These are phyloP conservation scores for Dreissena polymorpha DNA, from an alignment of 1,140 invertebrate species.

Conservation along the genomic window DNA sequence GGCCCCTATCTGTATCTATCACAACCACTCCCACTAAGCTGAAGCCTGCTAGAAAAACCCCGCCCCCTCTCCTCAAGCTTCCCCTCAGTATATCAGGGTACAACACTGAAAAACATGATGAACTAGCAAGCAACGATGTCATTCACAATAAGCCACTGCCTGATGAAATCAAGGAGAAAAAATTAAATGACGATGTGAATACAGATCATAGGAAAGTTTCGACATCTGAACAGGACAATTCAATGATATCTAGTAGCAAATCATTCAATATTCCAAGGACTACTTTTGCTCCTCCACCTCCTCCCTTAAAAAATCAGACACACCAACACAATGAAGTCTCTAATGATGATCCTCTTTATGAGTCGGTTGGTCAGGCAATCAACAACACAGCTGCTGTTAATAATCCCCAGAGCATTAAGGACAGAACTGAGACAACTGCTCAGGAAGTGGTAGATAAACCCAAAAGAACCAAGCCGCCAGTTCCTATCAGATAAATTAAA, in stretches of 20 bases:
- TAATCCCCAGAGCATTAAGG: neutral
- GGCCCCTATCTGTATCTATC: neutral
- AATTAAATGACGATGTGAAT: neutral
- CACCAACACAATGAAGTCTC: too few relatives aligned
- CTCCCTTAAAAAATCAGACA: neutral
- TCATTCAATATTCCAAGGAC: neutral
- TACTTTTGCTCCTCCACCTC: neutral
- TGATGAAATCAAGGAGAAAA: slow-evolving; percentile 39
- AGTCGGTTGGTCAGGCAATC: neutral
- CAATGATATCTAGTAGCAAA: neutral
- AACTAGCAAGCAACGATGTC: neutral
- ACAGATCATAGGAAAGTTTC: neutral
- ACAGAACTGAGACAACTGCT: neutral
- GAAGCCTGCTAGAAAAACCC: slow-evolving; percentile 39
- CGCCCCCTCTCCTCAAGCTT: slow-evolving; percentile 15
- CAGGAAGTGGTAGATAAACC: neutral
- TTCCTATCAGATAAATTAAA: slow-evolving; percentile 47
- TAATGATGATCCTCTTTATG: too few relatives aligned
- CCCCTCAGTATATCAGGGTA: slow-evolving; percentile 1
- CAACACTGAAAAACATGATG: slow-evolving; percentile 21
- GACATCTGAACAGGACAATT: neutral
- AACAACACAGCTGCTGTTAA: neutral
- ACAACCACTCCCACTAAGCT: slow-evolving; percentile 18
- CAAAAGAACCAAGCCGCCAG: slow-evolving; percentile 32
- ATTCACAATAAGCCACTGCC: slow-evolving; percentile 5